Conservation (phyloP, 92 coral and sea anemone species). For the Zoanthus sansibaricus region DNA sequence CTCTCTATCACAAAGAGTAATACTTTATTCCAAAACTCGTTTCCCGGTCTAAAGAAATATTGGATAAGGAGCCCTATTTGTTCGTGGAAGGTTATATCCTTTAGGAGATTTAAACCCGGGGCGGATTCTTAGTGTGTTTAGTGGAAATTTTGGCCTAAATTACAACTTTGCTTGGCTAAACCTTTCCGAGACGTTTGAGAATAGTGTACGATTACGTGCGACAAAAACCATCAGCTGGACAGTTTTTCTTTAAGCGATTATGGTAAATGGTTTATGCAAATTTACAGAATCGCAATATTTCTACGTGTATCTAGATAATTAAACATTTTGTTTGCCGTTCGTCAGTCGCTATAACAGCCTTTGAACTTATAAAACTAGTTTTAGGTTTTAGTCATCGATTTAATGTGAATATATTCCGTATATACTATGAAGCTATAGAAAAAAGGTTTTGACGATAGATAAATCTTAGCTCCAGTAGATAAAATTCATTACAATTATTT, state of each 20-base stretch:
- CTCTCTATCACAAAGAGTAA: no score
- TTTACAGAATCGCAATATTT: background rate
- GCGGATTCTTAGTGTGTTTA: no score
- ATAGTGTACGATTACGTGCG: background rate
- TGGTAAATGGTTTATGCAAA: background rate
- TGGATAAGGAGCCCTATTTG: no score
- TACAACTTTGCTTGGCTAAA: no score
- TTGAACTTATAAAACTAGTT: background rate
- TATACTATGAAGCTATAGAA: background rate
- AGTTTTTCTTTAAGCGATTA: background rate
- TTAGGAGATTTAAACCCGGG: no score
- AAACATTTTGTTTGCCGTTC: constrained; percentile 13
- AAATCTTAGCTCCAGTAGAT: background rate
- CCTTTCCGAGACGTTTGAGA: no score
- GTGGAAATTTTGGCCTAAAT: no score
- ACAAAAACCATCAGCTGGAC: background rate
- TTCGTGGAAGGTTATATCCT: no score
- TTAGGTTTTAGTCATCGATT: background rate
- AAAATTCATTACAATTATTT: background rate
- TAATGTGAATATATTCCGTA: background rate
- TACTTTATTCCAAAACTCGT: no score
- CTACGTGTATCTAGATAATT: constrained; percentile 15
- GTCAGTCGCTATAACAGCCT: background rate
- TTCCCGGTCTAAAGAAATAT: no score
- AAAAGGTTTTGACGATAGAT: background rate